Conservation (phyloP, 2,797 vertebrate species). For the Scomberomorus guttatus region DNA sequence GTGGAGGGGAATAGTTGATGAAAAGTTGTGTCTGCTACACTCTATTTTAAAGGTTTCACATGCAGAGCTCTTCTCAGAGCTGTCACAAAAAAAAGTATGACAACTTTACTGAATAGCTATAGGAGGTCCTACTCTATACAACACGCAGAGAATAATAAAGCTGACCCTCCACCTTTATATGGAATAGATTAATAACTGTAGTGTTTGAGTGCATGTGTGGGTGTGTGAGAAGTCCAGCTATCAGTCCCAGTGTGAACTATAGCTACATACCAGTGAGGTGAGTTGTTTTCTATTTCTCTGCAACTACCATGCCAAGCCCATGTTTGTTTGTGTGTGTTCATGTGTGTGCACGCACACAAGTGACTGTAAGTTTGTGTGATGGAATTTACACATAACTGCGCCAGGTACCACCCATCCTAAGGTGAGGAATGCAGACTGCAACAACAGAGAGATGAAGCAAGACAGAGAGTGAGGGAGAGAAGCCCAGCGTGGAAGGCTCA, state of each 20-base stretch:
- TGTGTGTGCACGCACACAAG: background rate
- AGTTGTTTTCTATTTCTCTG: constrained; percentile 6
- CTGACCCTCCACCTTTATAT: constrained; percentile 19
- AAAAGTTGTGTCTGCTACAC: constrained; percentile 23
- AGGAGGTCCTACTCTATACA: background rate
- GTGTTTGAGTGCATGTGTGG: background rate
- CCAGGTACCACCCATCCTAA: constrained; percentile 60
- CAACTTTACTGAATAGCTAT: background rate
- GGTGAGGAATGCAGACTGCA: constrained; percentile 58
- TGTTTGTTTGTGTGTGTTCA: constrained; percentile 19
- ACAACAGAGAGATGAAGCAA: constrained; percentile 3
- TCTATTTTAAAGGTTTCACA: constrained; percentile 37
- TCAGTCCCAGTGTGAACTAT: background rate
- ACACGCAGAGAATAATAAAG: constrained; percentile 1
- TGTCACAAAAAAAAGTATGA: constrained; percentile 29
- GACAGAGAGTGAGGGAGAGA: background rate
- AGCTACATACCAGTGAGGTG: constrained; percentile 1
- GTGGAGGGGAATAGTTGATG: constrained; percentile 23
- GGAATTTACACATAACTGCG: constrained; percentile 50
- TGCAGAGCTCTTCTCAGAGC: constrained; percentile 35
- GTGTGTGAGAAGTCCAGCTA: background rate
- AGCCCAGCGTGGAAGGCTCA: background rate
- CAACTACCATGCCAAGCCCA: constrained; percentile 22
- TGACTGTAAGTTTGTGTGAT: constrained; percentile 14
- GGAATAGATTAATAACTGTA: constrained; percentile 32